Conservation (phyloP, 2,888 invertebrate species). For the Cremastobaeus sp. region DNA sequence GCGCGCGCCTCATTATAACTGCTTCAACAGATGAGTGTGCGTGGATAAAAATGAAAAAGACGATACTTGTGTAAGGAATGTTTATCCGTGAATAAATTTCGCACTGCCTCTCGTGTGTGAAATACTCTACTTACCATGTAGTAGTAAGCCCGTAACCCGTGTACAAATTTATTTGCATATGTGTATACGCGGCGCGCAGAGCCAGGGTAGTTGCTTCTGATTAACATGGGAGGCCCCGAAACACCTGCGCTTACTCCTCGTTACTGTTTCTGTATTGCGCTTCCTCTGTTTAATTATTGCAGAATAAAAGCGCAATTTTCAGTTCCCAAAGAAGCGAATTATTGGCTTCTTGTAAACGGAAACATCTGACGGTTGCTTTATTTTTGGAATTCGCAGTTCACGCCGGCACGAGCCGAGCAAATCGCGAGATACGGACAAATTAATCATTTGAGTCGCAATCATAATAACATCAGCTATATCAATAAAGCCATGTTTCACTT, state of each 20-base stretch:
- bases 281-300: conserved; percentile 57
- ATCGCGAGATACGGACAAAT: too few species aligned
- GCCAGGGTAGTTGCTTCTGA: conserved; percentile 68
- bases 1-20: conserved; percentile 69
- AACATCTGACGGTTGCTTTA: too few species aligned
- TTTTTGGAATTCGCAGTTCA: too few species aligned
- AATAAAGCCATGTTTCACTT: too few species aligned
- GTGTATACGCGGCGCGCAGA: conserved; percentile 59
- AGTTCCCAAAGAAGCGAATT: conserved; percentile 2
- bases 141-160: conserved; percentile 64
- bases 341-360: too few species aligned
- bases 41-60: conserved; percentile 60
- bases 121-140: conserved; percentile 67
- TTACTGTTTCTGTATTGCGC: conserved; percentile 49
- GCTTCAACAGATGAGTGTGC: conserved; percentile 67
- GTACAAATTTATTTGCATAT: conserved; percentile 67
- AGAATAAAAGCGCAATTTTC: conserved; percentile 23
- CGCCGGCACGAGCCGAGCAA: too few species aligned
- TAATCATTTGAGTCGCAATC: too few species aligned
- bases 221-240: conserved; percentile 74
- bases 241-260: conserved; percentile 72
- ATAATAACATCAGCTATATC: too few species aligned
- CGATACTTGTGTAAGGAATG: conserved; percentile 61
- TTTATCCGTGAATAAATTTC: conserved; percentile 66
- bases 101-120: conserved; percentile 69